Evolutionary conservation across 37 sponge, comb jelly and placozoan species (phyloP).

Genomic region (Hexactinellida sp.): DNA sequence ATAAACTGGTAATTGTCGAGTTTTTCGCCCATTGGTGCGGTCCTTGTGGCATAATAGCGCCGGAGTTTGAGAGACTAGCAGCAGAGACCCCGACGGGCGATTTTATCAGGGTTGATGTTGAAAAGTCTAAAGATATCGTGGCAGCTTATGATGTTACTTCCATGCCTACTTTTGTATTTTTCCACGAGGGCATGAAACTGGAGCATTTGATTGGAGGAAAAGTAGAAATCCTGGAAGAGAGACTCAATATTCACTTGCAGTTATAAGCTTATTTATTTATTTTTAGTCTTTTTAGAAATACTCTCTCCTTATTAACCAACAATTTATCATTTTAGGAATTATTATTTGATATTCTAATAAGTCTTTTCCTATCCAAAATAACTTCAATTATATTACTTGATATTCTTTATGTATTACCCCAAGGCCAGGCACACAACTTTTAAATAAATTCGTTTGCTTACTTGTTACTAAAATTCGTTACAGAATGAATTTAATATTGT

Average conservation of each 20-base stretch:
- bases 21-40: constrained; percentile 12
- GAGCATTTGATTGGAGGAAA: background rate
- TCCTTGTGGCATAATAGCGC: background rate
- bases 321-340: too few relatives aligned
- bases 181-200: background rate
- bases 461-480: too few relatives aligned
- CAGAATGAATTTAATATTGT: too few relatives aligned
- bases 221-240: background rate
- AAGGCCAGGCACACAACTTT: too few relatives aligned
- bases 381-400: too few relatives aligned
- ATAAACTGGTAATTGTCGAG: background rate
- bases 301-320: background rate
- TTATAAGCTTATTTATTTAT: background rate
- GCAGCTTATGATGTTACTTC: background rate
- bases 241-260: background rate
- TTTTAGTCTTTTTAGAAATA: background rate
- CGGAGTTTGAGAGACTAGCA: background rate
- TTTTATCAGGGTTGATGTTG: background rate
- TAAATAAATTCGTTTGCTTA: too few relatives aligned
- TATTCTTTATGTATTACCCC: too few relatives aligned
- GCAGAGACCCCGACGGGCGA: background rate
- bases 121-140: background rate
- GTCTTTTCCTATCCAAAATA: too few relatives aligned
- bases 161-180: background rate
- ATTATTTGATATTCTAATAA: too few relatives aligned